Percentiles rank a stretch among this genome's conserved stretches.
Conservation (phyloP, 1,140 invertebrate species). For the Heliconius eleuchia region DNA sequence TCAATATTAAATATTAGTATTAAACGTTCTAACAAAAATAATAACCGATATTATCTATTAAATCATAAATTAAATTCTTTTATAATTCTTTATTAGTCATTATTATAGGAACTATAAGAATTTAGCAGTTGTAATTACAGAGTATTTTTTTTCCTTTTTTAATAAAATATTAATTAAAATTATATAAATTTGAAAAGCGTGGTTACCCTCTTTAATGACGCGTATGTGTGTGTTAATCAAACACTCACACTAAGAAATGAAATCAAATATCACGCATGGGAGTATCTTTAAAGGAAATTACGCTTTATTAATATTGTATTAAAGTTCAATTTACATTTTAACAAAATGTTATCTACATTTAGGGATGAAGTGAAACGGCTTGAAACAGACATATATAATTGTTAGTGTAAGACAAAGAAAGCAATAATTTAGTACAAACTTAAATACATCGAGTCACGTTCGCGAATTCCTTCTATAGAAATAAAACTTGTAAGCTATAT, state of each 20-base stretch:
- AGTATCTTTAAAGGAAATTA: neutral
- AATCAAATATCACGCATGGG: slow-evolving; percentile 13
- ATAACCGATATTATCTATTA: too few species aligned
- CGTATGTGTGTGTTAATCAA: slow-evolving; percentile 39
- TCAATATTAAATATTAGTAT: neutral
- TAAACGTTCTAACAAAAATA: too few species aligned
- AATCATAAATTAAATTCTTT: too few species aligned
- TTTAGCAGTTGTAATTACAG: too few species aligned
- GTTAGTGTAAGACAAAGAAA: slow-evolving; percentile 10
- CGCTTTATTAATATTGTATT: neutral
- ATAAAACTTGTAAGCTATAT: slow-evolving; percentile 7
- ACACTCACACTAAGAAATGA: slow-evolving; percentile 27
- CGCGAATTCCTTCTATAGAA: slow-evolving; percentile 20
- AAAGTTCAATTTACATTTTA: neutral
- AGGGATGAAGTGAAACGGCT: slow-evolving; percentile 3
- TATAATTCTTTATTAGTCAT: too few species aligned
- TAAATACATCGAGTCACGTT: slow-evolving; percentile 13
- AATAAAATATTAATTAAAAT: neutral
- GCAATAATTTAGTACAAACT: neutral
- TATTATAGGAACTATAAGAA: too few species aligned
- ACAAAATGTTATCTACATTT: neutral
- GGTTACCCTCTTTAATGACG: slow-evolving; percentile 17
- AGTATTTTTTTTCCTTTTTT: neutral
- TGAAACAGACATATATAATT: slow-evolving; percentile 26
- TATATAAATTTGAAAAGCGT: slow-evolving; percentile 5